A percentile compares a stretch with the other conserved stretches of the same genome.
phyloP scores from a whole-genome alignment of 2,797 vertebrate species.

The Leucoraja ocellata region DNA sequence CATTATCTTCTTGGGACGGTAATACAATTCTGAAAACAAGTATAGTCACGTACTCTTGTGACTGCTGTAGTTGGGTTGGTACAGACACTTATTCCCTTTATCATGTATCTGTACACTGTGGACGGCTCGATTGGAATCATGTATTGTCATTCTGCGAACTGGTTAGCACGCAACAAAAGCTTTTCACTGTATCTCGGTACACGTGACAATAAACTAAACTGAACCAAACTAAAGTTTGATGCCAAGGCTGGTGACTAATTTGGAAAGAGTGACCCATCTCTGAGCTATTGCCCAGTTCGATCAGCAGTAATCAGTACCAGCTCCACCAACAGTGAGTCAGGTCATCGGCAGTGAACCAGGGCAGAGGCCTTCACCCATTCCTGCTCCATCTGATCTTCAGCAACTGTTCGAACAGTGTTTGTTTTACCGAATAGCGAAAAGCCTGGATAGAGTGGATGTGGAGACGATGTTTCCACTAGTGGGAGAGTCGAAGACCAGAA shows the following conservation, averaged over 20 bases:
- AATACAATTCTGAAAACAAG: background rate
- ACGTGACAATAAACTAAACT: too few relatives aligned
- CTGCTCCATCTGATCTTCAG: background rate
- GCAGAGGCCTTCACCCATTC: background rate
- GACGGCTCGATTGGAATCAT: too few relatives aligned
- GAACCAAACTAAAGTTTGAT: background rate
- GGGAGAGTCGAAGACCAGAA: too few relatives aligned
- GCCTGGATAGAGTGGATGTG: too few relatives aligned
- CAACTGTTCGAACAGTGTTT: too few relatives aligned
- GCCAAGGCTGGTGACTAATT: background rate
- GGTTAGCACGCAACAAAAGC: too few relatives aligned
- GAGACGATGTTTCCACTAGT: too few relatives aligned
- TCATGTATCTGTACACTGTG: too few relatives aligned
- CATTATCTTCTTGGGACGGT: background rate
- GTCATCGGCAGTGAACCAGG: background rate
- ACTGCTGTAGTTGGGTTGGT: background rate
- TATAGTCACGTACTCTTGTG: fast-evolving
- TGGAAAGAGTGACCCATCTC: background rate
- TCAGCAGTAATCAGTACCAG: background rate
- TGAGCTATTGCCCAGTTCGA: background rate
- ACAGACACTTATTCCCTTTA: too few relatives aligned
- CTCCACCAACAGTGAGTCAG: background rate
- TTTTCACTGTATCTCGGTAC: too few relatives aligned
- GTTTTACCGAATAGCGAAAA: too few relatives aligned
- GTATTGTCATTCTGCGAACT: too few relatives aligned